These are phyloP conservation scores for Phortica variegata DNA, from an alignment of 1,140 invertebrate genomes.

Conservation along the genomic window DNA sequence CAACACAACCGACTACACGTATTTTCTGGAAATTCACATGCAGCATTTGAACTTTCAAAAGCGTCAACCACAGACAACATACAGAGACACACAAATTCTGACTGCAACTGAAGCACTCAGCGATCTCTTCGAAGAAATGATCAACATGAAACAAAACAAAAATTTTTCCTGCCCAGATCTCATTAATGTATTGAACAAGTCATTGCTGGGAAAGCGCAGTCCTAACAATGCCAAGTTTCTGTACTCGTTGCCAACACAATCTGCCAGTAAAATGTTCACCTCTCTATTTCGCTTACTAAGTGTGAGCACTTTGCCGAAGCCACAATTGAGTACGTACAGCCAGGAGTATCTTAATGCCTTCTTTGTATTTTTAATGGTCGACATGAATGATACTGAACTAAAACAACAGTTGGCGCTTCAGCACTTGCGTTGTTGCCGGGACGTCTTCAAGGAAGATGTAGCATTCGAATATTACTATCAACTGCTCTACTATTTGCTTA, in stretches of 20 bases:
- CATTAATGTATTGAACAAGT: constrained; percentile 19
- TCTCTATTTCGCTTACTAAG: constrained; percentile 19
- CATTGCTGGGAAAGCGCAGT: constrained; percentile 22
- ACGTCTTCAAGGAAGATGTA: constrained; percentile 14
- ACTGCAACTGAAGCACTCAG: constrained; percentile 12
- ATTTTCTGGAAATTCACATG: constrained; percentile 32
- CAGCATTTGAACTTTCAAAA: constrained; percentile 20
- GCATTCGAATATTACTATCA: constrained; percentile 15
- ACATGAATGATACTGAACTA: constrained; percentile 4
- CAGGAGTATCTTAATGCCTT: constrained; percentile 23
- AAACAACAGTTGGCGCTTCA: constrained; percentile 13
- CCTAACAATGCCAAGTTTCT: constrained; percentile 13
- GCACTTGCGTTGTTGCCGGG: constrained; percentile 22
- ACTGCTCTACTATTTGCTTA: constrained; percentile 34
- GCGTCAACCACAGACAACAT: constrained; percentile 9
- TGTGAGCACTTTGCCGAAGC: background rate
- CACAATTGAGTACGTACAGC: constrained; percentile 16
- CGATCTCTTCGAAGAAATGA: constrained; percentile 22
- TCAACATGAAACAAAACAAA: background rate
- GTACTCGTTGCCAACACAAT: constrained; percentile 6
- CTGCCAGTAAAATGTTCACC: constrained; percentile 13
- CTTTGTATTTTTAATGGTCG: constrained; percentile 21
- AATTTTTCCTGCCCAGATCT: constrained; percentile 2
- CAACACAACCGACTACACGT: constrained; percentile 18
- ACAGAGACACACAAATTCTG: constrained; percentile 1